Base-by-base conservation (phyloP, 2,888 invertebrate genomes). In the Drepana falcataria region DNA sequence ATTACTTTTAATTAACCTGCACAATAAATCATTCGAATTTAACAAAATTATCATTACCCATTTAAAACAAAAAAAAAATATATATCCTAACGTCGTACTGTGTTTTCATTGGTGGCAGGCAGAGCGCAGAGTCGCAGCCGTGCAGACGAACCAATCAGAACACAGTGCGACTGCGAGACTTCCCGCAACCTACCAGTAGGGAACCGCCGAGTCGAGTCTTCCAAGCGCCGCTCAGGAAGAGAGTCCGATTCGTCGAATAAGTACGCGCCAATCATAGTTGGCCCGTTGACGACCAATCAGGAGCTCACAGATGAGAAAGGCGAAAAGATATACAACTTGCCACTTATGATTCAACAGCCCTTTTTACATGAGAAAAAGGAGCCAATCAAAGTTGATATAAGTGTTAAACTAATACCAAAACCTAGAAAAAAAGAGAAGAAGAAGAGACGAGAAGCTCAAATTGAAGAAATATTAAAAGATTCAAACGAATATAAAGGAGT, bases 381-480 rank as follows among this genome's bases (percentile, higher is more conserved):
- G 85, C 95, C 95, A 54, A 94, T 95, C 68, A 95, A 95, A 92
- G 94, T 95, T 85, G 95, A 95, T 80, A 94, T 95, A 73, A 95
- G 94, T 82, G 94, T 95, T 61, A 94, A 95, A 81, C 89, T 95
- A 79, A 93, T 95, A 81, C 94, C 95, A 64, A 94, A 94, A 58
- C 79, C 87, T 51, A 83, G 83, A 53, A 91, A 87, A 64, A 87
- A 81, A 65, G 91, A 91, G 52, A 88, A 77, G 63, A 89, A 85
- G 64, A 89, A 85, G 64, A 82, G 75, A 66, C 75, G 82, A 44
- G 81, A 79, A 53, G 71, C 73, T 41, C 77, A 83, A 52, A 69
- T 83, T 52, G 82, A 87, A 56, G 85, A 86, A 64, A 66, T 81
- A 48, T 59, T 73, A 48, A 67, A 65, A 56, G 65, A 71, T 9